Percentiles rank a stretch among this genome's conserved stretches.
These are phyloP conservation scores for Homalodisca vitripennis DNA, from an alignment of 1,140 invertebrate genomes.

Conservation along the genomic window DNA sequence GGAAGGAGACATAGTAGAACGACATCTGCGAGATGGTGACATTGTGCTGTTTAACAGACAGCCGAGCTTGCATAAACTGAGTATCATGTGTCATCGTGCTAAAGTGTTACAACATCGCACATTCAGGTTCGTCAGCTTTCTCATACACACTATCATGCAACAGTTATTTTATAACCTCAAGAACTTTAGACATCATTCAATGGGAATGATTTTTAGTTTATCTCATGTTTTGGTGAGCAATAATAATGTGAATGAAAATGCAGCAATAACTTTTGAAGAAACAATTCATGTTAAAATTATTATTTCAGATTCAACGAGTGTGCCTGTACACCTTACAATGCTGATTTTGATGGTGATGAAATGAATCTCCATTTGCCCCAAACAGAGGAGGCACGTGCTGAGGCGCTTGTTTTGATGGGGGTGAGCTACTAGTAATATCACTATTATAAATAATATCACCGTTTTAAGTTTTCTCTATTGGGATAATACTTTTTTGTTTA, in stretches of 20 bases:
- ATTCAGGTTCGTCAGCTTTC: conserved; percentile 71
- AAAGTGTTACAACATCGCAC: conserved; percentile 83
- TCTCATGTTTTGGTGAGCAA: no score
- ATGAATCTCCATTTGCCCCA: conserved; percentile 99
- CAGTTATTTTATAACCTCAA: no score
- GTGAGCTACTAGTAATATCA: conserved; percentile 15
- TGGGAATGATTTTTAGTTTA: no score
- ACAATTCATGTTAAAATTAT: no score
- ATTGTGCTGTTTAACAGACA: conserved; percentile 98
- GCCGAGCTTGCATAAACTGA: conserved; percentile 97
- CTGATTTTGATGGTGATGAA: conserved; percentile 99
- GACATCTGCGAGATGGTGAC: conserved; percentile 92
- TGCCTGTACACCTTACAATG: conserved; percentile 98
- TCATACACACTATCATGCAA: no score
- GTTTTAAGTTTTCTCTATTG: neutral
- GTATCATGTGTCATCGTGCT: conserved; percentile 95
- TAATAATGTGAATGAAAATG: no score
- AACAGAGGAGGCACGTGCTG: conserved; percentile 96
- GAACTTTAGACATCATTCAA: no score
- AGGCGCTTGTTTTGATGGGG: conserved; percentile 76
- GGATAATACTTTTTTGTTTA: neutral
- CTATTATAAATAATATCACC: no score
- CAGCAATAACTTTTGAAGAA: no score
- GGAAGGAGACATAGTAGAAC: conserved; percentile 90
- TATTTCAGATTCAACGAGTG: conserved; percentile 99